Base-by-base conservation (phyloP, 1,140 invertebrate species). In the Papilio dardanus region DNA sequence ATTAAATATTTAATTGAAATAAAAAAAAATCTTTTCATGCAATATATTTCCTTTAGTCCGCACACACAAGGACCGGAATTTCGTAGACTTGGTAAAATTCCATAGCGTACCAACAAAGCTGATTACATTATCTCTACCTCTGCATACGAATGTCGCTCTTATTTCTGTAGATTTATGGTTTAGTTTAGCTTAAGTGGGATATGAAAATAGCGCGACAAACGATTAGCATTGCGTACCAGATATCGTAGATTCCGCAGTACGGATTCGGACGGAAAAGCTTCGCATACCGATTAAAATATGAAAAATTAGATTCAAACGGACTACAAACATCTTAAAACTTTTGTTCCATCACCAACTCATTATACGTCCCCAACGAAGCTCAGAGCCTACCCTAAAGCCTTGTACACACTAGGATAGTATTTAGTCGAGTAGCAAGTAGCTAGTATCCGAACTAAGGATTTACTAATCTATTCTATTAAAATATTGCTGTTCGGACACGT, bases 191-290 rank as follows among this genome's bases (percentile, higher is more conserved):
- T 12, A 46, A 21, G 42, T n/a, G 28, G 42, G n/a, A 35, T 12
- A 21, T 16, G n/a, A 28, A 73, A 54, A 54, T 54, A 54, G 30
- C 46, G 46, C 42, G 71, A 30, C 66, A 21, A 30, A 42, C 42
- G 73, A 74, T 77, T 68, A 50, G 65, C 46, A 14, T 42, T 40
- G 76, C 8, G 46, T 69, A 67, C 74, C 42, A 68, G 74, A 74
- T 74, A 76, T 66, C 54, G 69, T 66, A 35, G 67, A 78, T 76
- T 77, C 78, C 75, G 77, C 28, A 31, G 71, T 66, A 84, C 66
- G 74, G 78, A 75, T 85, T 82, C 65, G 74, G 76, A 79, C 87
- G 86, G 85, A 86, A 84, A 83, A 81, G 76, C 77, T 79, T 77
- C 54, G 80, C 82, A 84, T 88, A 79, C 83, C 80, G 76, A 79